Percentiles rank a stretch among this genome's conserved stretches.
phyloP scores from a whole-genome alignment of 2,888 invertebrate species.

The Tipula vernalis region DNA sequence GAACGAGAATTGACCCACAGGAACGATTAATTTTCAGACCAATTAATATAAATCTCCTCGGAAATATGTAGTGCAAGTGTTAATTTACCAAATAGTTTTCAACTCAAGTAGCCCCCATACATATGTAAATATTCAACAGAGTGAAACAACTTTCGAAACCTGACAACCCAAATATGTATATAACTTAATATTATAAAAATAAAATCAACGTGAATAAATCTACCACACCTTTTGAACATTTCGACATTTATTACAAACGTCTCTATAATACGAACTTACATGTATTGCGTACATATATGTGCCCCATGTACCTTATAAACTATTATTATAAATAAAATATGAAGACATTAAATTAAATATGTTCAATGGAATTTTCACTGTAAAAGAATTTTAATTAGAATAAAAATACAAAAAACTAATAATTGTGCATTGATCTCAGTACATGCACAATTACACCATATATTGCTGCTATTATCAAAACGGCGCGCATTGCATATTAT shows the following conservation, averaged over 20 bases:
- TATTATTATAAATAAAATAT: not conserved
- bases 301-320: not conserved
- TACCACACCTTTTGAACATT: not conserved
- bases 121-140: not conserved
- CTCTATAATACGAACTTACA: not conserved
- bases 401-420: not conserved
- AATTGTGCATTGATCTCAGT: not conserved
- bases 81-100: no score
- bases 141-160: not conserved
- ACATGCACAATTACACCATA: not conserved
- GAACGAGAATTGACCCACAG: no score
- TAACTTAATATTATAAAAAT: not conserved
- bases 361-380: not conserved
- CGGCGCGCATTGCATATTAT: not conserved
- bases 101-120: not conserved
- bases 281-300: not conserved
- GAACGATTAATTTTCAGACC: no score
- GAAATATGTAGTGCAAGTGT: no score
- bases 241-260: not conserved
- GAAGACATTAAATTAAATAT: slow-evolving; percentile 4
- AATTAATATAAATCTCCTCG: no score
- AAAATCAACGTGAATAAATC: not conserved
- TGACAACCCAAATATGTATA: not conserved
- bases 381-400: not conserved
- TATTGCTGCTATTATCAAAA: not conserved